A percentile compares a stretch with the other conserved stretches of the same genome.
These are phyloP conservation scores for Sicus ferrugineus DNA, from an alignment of 2,888 invertebrate genomes.

Conservation along the genomic window DNA sequence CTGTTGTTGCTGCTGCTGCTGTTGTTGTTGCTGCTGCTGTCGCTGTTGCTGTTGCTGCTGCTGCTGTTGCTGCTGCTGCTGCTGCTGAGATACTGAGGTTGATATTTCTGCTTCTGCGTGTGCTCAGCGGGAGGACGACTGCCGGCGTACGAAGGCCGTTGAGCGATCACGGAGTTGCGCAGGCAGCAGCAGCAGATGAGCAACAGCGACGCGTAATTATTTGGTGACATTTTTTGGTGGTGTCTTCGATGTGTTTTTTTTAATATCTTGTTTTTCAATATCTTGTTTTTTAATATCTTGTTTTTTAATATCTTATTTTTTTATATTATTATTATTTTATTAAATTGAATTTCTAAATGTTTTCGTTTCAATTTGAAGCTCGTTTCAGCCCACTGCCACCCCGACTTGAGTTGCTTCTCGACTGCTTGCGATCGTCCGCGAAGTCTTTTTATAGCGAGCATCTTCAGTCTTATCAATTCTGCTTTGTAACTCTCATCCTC, in stretches of 20 bases:
- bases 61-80: conserved; percentile 42
- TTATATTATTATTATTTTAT: not conserved
- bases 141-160: conserved; percentile 74
- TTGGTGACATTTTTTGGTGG: not conserved
- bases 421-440: not conserved
- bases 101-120: conserved; percentile 67
- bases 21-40: not conserved
- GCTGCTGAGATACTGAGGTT: conserved; percentile 37
- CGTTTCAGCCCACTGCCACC: not conserved
- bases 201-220: not conserved
- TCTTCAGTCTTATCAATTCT: not conserved
- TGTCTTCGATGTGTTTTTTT: too few species aligned
- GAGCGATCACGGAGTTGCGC: conserved; percentile 51
- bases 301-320: not conserved
- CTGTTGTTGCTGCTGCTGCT: conserved; percentile 16
- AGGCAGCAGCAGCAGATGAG: not conserved
- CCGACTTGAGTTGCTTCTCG: not conserved
- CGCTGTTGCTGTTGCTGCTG: conserved; percentile 37
- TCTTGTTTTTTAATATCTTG: not conserved
- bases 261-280: not conserved
- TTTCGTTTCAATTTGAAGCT: not conserved
- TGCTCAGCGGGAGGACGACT: conserved; percentile 68
- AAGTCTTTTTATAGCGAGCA: not conserved
- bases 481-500: not conserved
- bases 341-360: not conserved